These are phyloP conservation scores for Drosophila bunnanda DNA, from an alignment of 2,888 invertebrate genomes.

Conservation along the genomic window DNA sequence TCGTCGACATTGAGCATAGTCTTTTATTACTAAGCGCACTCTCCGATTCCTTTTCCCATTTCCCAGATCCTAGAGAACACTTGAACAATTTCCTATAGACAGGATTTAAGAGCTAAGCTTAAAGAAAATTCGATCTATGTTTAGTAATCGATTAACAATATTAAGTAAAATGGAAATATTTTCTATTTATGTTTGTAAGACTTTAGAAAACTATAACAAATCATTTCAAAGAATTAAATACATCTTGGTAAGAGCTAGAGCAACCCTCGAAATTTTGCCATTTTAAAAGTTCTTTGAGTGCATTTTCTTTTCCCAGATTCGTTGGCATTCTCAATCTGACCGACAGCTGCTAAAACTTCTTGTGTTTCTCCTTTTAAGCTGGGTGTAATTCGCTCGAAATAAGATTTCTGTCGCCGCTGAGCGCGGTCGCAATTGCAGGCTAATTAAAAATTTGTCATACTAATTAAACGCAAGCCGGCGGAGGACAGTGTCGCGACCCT, in stretches of 20 bases:
- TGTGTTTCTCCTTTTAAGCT: slow-evolving; percentile 45
- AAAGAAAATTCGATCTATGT: not conserved
- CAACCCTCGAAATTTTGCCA: not conserved
- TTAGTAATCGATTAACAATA: too few species aligned
- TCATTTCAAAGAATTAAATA: not conserved
- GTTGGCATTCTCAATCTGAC: slow-evolving; percentile 40
- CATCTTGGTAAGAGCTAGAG: not conserved
- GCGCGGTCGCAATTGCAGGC: slow-evolving; percentile 66
- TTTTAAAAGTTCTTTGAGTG: not conserved
- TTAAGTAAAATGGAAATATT: not conserved
- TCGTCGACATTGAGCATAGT: slow-evolving; percentile 74
- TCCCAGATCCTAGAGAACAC: slow-evolving; percentile 9
- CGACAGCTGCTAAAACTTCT: slow-evolving; percentile 73
- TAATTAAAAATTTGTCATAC: slow-evolving; percentile 80
- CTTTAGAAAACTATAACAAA: not conserved
- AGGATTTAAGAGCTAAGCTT: not conserved
- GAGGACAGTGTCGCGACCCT: slow-evolving; percentile 25
- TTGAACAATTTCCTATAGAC: not conserved
- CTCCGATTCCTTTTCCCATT: slow-evolving; percentile 29
- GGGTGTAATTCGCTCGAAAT: slow-evolving; percentile 68
- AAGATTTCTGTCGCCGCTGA: slow-evolving; percentile 64
- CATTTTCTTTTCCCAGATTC: slow-evolving; percentile 9
- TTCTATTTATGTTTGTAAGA: not conserved
- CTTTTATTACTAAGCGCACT: slow-evolving; percentile 66
- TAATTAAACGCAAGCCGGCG: slow-evolving; percentile 70